Percentiles rank a stretch among this genome's conserved stretches.
phyloP scores from a whole-genome alignment of 2,113 vertebrate genomes.

The Lampris incognitus region DNA sequence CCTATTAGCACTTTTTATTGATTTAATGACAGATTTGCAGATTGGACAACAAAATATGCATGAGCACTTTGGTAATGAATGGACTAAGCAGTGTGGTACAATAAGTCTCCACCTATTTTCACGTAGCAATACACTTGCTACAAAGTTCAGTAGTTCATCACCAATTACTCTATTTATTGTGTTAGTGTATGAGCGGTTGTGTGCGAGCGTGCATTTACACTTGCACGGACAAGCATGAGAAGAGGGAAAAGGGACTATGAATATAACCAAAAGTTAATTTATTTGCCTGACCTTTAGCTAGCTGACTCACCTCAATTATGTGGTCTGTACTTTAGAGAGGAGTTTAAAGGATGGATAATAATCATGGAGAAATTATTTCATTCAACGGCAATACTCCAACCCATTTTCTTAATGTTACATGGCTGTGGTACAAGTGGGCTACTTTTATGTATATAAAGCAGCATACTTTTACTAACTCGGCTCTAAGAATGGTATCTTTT shows the following conservation, averaged over 20 bases:
- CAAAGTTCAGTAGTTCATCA: neutral
- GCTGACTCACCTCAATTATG: conserved; percentile 36
- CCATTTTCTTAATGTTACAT: conserved; percentile 1
- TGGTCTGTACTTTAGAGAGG: conserved; percentile 1
- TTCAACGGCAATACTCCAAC: conserved; percentile 5
- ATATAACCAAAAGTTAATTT: conserved; percentile 20
- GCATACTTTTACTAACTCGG: conserved; percentile 20
- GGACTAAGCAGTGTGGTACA: neutral
- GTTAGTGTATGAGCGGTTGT: neutral
- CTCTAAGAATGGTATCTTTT: conserved; percentile 29
- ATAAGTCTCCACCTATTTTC: neutral
- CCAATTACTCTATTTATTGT: neutral
- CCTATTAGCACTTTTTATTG: conserved; percentile 32
- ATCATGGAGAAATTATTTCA: conserved; percentile 30
- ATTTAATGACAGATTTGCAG: conserved; percentile 46
- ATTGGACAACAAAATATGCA: conserved; percentile 28
- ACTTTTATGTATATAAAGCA: conserved; percentile 16
- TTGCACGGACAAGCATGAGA: neutral
- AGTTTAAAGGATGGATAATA: conserved; percentile 20
- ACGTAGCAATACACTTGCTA: too few relatives aligned
- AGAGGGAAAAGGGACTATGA: conserved; percentile 25
- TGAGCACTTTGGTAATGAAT: conserved; percentile 45
- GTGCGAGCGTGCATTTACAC: neutral
- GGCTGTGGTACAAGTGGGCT: neutral
- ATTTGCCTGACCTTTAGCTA: conserved; percentile 44